Evolutionary conservation across 1,140 invertebrate genomes (phyloP), one percentile per base, ranked within the genome.

Genomic region (Colletes gigas): DNA sequence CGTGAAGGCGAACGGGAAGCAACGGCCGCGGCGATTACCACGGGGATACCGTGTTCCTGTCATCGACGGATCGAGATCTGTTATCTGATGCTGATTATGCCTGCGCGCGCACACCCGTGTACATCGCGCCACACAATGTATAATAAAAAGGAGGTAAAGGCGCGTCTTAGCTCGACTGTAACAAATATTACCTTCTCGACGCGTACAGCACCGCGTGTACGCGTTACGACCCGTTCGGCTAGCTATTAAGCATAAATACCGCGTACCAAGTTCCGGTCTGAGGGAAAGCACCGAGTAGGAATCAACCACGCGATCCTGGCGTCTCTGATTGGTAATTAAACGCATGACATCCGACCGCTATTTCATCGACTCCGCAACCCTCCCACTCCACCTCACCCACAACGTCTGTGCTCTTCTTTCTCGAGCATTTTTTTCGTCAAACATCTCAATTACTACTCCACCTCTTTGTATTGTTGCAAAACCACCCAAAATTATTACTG

Each of bases 241-340:
- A 55, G 17, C 50, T 75, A 85, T 84, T 77, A 65, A 69, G 54
- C 78, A 67, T 65, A 74, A 73, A 59, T 66, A 60, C 83, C 69
- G 63, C 72, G 70, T 81, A 69, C 57, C 66, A 72, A 85, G 82
- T 88, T 85, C 83, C 81, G 81, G 76, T 55, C 71, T 54, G 57
- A 55, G 80, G 60, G 50, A 66, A 65, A 60, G 47, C 30, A n/a
- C 12, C 60, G 21, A 19, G 77, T 50, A 63, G 66, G 74, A 83
- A 82, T 88, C 78, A 78, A 78, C 86, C 82, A 88, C 79, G 84
- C 83, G 83, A 89, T 78, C 83, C 85, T 84, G 81, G 81, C 87
- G 87, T 87, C 70, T 89, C 88, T 87, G 87, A 89, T 88, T 85
- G 83, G 79, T 89, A 87, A 89, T 89, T 89, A 88, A 89, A 88